Conservation (phyloP, 2,797 vertebrate species). For the Enteromius treurensis region DNA sequence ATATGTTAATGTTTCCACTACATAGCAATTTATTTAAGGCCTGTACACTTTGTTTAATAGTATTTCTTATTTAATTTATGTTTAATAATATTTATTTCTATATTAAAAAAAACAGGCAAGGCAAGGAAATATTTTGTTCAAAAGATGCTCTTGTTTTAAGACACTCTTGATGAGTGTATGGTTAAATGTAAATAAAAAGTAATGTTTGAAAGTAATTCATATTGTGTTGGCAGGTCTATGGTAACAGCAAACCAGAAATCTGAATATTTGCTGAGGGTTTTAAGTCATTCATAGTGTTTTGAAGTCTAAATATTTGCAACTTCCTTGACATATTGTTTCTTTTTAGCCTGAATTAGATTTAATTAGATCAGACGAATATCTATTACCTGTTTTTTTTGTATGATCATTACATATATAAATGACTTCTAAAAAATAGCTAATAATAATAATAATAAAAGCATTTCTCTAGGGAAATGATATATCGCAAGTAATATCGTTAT, state of each 20-base stretch:
- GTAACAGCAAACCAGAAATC: neutral
- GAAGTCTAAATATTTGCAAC: neutral
- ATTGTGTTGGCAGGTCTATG: neutral
- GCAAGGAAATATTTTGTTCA: too few relatives aligned
- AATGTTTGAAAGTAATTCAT: neutral
- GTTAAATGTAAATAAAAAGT: neutral
- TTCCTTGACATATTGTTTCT: neutral
- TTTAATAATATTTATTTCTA: too few relatives aligned
- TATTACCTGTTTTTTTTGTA: conserved; percentile 9
- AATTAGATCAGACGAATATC: neutral
- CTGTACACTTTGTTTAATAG: too few relatives aligned
- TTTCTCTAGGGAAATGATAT: neutral
- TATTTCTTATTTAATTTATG: too few relatives aligned
- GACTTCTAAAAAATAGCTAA: neutral
- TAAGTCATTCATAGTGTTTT: neutral
- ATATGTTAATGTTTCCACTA: too few relatives aligned
- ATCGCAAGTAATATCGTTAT: neutral
- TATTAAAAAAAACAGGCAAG: too few relatives aligned
- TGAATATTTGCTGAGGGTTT: neutral
- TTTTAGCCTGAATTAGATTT: neutral
- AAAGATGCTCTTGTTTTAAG: neutral
- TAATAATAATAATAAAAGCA: neutral
- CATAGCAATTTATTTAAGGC: too few relatives aligned
- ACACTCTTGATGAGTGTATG: neutral
- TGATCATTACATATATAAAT: neutral